These are phyloP conservation scores for Parauchenoglanis ngamensis DNA, from an alignment of 2,797 vertebrate genomes.

Conservation along the genomic window DNA sequence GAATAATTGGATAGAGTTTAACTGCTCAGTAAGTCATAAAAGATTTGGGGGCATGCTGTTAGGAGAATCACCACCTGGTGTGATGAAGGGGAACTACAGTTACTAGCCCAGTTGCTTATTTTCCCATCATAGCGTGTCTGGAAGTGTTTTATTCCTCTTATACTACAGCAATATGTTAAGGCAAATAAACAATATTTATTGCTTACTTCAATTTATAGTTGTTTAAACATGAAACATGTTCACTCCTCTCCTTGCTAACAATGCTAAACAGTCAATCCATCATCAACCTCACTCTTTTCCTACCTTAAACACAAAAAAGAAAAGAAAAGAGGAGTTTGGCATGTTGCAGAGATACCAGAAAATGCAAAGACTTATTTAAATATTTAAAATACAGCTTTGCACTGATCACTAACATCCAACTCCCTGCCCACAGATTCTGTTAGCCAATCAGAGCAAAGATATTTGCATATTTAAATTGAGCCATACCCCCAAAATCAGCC, in stretches of 20 bases:
- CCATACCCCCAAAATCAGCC: no score
- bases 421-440: no score
- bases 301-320: not conserved
- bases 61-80: not conserved
- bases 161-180: not conserved
- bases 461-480: no score
- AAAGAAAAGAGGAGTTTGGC: not conserved
- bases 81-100: not conserved
- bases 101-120: not conserved
- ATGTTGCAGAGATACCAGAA: not conserved
- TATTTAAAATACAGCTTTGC: no score
- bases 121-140: not conserved
- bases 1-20: not conserved
- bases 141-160: not conserved
- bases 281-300: not conserved
- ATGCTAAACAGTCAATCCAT: not conserved
- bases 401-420: no score
- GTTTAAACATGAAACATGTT: not conserved
- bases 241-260: not conserved
- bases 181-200: not conserved
- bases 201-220: not conserved
- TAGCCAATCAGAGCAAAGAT: no score
- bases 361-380: not conserved
- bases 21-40: not conserved
- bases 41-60: not conserved